Evolutionary conservation across 2,888 invertebrate genomes (phyloP).

Genomic region (Dynastes maya): DNA sequence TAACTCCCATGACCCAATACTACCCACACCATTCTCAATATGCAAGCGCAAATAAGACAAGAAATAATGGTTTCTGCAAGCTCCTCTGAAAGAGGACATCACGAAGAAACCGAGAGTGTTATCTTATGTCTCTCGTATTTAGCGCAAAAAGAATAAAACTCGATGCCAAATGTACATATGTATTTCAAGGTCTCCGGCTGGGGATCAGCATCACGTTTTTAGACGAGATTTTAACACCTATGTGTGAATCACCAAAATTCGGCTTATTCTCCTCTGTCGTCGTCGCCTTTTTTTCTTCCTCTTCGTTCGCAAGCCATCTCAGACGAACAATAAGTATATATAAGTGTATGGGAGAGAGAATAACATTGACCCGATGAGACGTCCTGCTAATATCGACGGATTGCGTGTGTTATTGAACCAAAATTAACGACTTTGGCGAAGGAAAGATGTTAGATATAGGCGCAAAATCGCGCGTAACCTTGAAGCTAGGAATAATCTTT

Average conservation of each 20-base stretch:
- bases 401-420: conserved; percentile 23
- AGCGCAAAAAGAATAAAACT: no score
- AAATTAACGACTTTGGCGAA: conserved; percentile 5
- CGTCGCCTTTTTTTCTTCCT: no score
- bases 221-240: conserved; percentile 31
- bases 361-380: conserved; percentile 16
- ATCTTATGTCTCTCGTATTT: neutral
- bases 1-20: no score
- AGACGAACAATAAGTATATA: no score
- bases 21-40: no score
- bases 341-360: no score
- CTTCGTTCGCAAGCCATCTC: no score
- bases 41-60: neutral
- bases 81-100: neutral
- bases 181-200: conserved; percentile 27
- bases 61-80: no score
- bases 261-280: conserved; percentile 3
- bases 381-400: neutral
- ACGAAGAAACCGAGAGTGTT: conserved; percentile 2
- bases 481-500: neutral
- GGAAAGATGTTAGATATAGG: neutral
- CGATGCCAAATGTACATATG: neutral
- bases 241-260: conserved; percentile 16
- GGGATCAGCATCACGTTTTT: neutral
- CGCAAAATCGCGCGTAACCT: conserved; percentile 9